These are phyloP conservation scores for Ptilodon capucinus DNA, from an alignment of 2,888 invertebrate species.

Conservation along the genomic window DNA sequence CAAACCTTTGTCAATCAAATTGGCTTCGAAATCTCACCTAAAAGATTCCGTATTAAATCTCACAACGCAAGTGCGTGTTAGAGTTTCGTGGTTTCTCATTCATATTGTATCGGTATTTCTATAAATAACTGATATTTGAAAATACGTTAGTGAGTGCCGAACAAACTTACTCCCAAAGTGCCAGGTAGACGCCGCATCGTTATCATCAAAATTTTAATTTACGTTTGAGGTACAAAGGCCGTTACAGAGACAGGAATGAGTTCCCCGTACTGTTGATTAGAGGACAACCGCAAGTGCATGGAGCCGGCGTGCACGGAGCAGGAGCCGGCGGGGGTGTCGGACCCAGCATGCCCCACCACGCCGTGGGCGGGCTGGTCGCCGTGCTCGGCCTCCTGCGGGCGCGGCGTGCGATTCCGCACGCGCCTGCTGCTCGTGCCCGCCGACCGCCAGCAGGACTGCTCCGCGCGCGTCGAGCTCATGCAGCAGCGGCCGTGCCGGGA, in stretches of 20 bases:
- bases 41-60: no score
- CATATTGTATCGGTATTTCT: no score
- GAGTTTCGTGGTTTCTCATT: neutral
- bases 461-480: slow-evolving; percentile 86
- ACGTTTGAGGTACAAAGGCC: no score
- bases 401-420: slow-evolving; percentile 88
- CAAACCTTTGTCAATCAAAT: no score
- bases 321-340: slow-evolving; percentile 70
- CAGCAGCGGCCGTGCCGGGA: slow-evolving; percentile 89
- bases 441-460: slow-evolving; percentile 85
- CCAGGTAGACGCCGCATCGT: no score
- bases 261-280: no score
- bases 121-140: neutral
- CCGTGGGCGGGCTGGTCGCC: slow-evolving; percentile 97
- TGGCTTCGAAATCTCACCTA: no score
- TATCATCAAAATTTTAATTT: no score
- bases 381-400: slow-evolving; percentile 94
- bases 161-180: neutral
- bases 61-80: neutral
- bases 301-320: slow-evolving; percentile 84
- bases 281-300: slow-evolving; percentile 92
- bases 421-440: slow-evolving; percentile 87
- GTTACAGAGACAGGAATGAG: no score
- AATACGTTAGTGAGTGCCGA: neutral
- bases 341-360: slow-evolving; percentile 89